Conservation (phyloP, 1,140 invertebrate genomes). For the Neotoxoptera formosana region DNA sequence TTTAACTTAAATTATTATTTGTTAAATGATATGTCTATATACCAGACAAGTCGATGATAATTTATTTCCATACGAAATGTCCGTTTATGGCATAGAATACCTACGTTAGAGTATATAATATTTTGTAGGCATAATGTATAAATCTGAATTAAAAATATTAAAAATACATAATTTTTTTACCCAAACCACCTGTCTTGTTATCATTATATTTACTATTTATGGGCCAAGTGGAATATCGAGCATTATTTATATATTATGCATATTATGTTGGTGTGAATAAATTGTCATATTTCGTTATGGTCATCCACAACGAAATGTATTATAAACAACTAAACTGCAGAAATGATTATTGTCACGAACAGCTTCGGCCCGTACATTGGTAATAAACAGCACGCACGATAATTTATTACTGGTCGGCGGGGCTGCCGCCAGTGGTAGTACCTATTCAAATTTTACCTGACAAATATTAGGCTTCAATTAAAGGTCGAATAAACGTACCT, state of each 20-base stretch:
- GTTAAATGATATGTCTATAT: neutral
- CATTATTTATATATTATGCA: no score
- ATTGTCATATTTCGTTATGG: no score
- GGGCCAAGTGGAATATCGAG: neutral
- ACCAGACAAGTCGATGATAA: neutral
- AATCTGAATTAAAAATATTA: neutral
- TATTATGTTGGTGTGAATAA: no score
- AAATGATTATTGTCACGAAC: neutral
- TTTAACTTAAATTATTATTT: neutral
- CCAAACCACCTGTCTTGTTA: neutral
- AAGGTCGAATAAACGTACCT: neutral
- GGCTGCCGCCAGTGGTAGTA: neutral
- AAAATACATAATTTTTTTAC: neutral
- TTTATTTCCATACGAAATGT: neutral
- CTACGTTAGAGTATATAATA: neutral
- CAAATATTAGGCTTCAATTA: constrained; percentile 4
- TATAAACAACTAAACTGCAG: neutral
- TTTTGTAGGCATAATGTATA: neutral
- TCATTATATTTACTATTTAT: neutral
- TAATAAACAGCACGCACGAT: neutral
- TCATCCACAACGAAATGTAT: neutral
- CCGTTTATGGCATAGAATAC: neutral
- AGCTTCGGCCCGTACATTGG: neutral
- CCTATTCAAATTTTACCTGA: neutral
- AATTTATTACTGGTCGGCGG: neutral